Evolutionary conservation across 1,140 invertebrate species (phyloP).

Genomic region (Halesus radiatus): DNA sequence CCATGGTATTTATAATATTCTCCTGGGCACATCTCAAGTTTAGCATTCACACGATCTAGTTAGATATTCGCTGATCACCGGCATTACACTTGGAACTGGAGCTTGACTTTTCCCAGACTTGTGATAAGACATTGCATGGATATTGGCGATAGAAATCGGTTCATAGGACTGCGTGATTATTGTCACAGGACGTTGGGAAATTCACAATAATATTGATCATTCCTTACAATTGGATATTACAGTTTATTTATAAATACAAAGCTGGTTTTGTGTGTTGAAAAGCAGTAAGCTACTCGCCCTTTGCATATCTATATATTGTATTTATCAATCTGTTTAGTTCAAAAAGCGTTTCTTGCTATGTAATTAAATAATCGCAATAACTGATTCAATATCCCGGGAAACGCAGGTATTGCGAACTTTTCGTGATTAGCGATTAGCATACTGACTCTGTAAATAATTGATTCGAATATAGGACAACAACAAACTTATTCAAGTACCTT

Average conservation of each 20-base stretch:
- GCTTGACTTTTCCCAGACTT: too few species aligned
- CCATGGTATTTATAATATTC: neutral
- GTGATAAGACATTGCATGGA: neutral
- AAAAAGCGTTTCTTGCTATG: slow-evolving; percentile 4
- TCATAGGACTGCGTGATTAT: neutral
- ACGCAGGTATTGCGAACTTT: too few species aligned
- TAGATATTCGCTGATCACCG: neutral
- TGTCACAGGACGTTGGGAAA: slow-evolving; percentile 10
- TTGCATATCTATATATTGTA: slow-evolving; percentile 20
- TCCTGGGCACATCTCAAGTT: slow-evolving; percentile 5
- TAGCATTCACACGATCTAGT: slow-evolving; percentile 27
- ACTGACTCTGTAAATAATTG: too few species aligned
- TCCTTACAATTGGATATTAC: slow-evolving; percentile 10
- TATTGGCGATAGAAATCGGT: neutral
- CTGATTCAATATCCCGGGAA: neutral
- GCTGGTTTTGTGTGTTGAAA: slow-evolving; percentile 16
- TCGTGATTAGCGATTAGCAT: too few species aligned
- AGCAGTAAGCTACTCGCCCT: neutral
- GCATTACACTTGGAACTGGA: neutral
- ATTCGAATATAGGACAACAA: too few species aligned
- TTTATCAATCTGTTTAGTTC: neutral
- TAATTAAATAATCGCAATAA: slow-evolving; percentile 11
- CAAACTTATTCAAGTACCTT: too few species aligned
- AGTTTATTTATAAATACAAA: slow-evolving; percentile 7
- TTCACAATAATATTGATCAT: slow-evolving; percentile 1